Evolutionary conservation across 2,113 vertebrate genomes (phyloP).

Genomic region (Natator depressus): DNA sequence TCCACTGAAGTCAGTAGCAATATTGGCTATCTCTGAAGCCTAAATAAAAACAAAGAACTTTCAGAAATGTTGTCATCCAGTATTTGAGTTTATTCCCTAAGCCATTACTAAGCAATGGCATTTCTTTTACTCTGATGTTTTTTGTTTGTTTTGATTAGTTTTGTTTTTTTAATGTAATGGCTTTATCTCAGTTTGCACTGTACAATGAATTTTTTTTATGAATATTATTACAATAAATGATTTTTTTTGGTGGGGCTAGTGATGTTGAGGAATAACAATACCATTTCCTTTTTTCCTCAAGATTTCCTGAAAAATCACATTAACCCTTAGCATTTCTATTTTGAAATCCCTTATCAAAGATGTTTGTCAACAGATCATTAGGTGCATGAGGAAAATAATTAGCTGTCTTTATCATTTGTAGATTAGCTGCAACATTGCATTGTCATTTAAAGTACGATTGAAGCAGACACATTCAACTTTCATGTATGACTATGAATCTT

Average conservation of each 20-base stretch:
- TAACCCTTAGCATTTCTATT: slow-evolving; percentile 67
- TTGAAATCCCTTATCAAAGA: slow-evolving; percentile 68
- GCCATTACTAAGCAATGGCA: neutral
- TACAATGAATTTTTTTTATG: neutral
- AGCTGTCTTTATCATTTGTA: slow-evolving; percentile 73
- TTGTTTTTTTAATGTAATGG: neutral
- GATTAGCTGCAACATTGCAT: slow-evolving; percentile 75
- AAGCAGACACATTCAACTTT: slow-evolving; percentile 47
- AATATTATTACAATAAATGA: neutral
- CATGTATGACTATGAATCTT: slow-evolving; percentile 39
- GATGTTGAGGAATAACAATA: neutral
- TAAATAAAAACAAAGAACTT: accelerated
- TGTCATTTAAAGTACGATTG: slow-evolving; percentile 73
- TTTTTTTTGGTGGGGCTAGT: neutral
- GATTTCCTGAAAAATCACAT: slow-evolving; percentile 70
- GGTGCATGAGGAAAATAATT: slow-evolving; percentile 71
- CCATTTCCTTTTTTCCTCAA: slow-evolving; percentile 2
- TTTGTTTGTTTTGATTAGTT: neutral
- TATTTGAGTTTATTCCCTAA: neutral
- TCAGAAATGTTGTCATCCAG: accelerated
- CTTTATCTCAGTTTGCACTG: neutral
- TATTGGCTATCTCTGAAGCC: neutral
- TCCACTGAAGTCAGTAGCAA: neutral
- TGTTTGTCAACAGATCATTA: slow-evolving; percentile 86
- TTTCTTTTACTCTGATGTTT: neutral